Conservation (phyloP, 2,888 invertebrate species). For the Tolmerus cingulatus region DNA sequence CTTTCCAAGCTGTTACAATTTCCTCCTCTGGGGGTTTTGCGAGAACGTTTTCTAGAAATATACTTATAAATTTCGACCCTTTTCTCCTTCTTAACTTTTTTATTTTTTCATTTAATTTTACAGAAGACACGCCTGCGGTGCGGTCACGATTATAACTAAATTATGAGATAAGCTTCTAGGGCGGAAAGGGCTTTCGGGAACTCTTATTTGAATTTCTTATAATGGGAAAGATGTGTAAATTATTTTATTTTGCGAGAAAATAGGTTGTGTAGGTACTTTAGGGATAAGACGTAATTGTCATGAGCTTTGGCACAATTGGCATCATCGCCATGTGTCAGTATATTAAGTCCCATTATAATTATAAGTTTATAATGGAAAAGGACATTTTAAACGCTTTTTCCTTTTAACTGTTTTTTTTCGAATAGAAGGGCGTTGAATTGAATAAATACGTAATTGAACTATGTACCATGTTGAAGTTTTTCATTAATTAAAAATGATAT, state of each 20-base stretch:
- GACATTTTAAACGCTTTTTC: no score
- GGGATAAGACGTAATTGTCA: neutral
- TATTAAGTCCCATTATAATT: no score
- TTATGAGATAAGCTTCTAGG: neutral
- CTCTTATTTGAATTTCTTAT: neutral
- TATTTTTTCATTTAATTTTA: neutral
- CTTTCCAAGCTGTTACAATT: slow-evolving; percentile 25
- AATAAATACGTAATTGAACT: neutral
- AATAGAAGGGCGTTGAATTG: no score
- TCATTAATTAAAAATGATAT: no score
- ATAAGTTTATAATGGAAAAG: no score
- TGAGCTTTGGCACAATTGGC: neutral
- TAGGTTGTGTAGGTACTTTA: neutral
- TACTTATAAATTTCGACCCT: neutral
- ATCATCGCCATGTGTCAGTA: no score
- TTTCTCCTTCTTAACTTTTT: neutral
- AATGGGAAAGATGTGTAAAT: neutral
- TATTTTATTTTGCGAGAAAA: neutral
- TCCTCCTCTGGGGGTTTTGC: neutral
- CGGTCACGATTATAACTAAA: slow-evolving; percentile 6
- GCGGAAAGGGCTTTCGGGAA: neutral
- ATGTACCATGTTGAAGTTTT: no score
- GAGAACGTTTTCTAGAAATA: neutral
- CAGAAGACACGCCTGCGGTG: neutral
- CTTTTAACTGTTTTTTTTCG: no score